Conservation (phyloP, 2,113 vertebrate species). For the Terrapene triunguis region DNA sequence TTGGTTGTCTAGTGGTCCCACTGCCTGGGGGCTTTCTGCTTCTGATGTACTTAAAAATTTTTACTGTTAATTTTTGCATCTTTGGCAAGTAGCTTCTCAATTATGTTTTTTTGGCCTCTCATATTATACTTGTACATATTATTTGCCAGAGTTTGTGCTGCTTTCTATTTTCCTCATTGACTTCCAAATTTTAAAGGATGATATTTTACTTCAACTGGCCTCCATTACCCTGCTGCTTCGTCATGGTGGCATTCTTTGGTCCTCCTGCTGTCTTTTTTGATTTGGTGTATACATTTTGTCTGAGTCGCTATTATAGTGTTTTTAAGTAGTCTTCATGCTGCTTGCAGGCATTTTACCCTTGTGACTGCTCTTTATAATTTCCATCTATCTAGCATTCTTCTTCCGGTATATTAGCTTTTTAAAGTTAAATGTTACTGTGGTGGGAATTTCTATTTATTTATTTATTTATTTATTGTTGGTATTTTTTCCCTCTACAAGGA, state of each 20-base stretch:
- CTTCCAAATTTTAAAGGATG: too few species aligned
- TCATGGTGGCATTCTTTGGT: too few species aligned
- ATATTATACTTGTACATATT: too few species aligned
- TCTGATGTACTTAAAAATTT: not conserved
- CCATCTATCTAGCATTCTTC: not conserved
- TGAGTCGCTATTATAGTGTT: not conserved
- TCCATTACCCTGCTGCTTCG: too few species aligned
- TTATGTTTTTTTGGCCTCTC: too few species aligned
- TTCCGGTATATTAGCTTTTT: not conserved
- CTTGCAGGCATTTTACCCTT: not conserved
- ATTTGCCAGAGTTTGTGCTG: too few species aligned
- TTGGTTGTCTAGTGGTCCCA: not conserved
- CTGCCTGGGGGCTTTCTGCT: not conserved
- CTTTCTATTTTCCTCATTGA: too few species aligned
- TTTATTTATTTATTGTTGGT: too few species aligned
- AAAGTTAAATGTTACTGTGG: not conserved
- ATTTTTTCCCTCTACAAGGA: not conserved
- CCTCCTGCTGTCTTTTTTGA: not conserved
- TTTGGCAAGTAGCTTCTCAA: too few species aligned
- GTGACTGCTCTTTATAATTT: not conserved
- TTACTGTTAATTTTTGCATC: too few species aligned
- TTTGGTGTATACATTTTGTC: not conserved
- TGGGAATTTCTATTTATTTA: not conserved
- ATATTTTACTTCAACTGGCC: too few species aligned
- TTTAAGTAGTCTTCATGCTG: not conserved